Evolutionary conservation across 2,888 invertebrate genomes (phyloP), one percentile per base, ranked within the genome.

Genomic region (Caradrina kadenii): DNA sequence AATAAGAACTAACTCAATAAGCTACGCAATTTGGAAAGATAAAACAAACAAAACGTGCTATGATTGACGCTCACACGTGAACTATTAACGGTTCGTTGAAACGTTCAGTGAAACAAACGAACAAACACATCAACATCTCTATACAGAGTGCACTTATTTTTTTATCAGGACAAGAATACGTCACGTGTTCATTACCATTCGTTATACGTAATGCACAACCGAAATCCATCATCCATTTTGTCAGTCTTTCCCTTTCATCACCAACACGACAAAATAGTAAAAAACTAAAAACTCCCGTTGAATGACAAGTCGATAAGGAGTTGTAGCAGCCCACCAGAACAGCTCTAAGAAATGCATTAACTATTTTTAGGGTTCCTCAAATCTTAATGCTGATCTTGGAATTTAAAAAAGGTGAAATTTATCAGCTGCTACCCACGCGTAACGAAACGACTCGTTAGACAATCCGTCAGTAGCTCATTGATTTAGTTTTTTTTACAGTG

Each of bases 281-380:
- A 88, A 87, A 86, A 85, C 82, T 88, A 90, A 92, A 93, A 91
- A 88, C 81, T 83, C 67, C 80, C 83, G 93, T 80, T 88, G 95
- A 95, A 88, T 91, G 95, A 94, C 93, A 87, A 63, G 68, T 78
- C 87, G 95, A 94, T 94, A 94, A 93, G 90, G 75, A 83, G 65
- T 69, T 76, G 81, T 72, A 77, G 72, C 48, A 79, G 89, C 73
- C 92, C 93, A 92, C 93, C 92, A 87, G 92, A 93, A 93, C 92
- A 92, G 84, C 84, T 84, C 80, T 74, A 82, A 90, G 89, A 89
- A 93, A 92, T 89, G 87, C 93, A 93, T 94, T 93, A 94, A 90
- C 90, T 88, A 90, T 90, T 90, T 90, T 90, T 84, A 85, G 86
- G 80, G 78, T 77, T 79, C 80, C 73, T 80, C 73, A 75, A 81